Percentiles rank a stretch among this genome's conserved stretches.
Conservation (phyloP, 2,888 invertebrate genomes). For the Miltochrista miniata region DNA sequence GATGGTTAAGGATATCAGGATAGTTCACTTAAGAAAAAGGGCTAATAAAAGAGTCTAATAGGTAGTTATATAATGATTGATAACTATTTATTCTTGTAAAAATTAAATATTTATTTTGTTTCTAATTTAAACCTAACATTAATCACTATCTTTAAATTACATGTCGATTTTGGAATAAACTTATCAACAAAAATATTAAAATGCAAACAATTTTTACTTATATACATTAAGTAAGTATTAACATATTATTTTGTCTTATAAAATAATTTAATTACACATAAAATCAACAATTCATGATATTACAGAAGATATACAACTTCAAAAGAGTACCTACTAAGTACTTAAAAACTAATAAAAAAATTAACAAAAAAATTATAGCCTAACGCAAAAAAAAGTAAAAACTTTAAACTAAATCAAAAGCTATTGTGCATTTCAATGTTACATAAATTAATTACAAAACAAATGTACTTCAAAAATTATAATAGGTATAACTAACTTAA, state of each 20-base stretch:
- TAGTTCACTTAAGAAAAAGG: too few species aligned
- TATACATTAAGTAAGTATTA: too few species aligned
- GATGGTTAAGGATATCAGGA: too few species aligned
- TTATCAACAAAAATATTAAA: slow-evolving; percentile 42
- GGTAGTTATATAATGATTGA: too few species aligned
- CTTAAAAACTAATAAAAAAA: not conserved
- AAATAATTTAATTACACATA: not conserved
- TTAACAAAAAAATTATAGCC: not conserved
- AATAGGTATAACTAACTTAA: too few species aligned
- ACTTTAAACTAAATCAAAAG: not conserved
- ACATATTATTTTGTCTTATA: not conserved
- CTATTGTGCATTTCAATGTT: not conserved
- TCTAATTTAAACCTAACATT: slow-evolving; percentile 34
- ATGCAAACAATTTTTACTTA: slow-evolving; percentile 36
- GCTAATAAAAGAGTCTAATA: too few species aligned
- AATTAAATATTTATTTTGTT: slow-evolving; percentile 43
- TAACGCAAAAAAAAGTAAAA: not conserved
- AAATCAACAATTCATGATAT: not conserved
- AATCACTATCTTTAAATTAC: slow-evolving; percentile 37
- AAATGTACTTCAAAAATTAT: too few species aligned
- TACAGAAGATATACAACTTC: not conserved
- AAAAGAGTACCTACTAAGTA: not conserved
- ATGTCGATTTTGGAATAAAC: slow-evolving; percentile 59
- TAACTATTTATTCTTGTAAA: slow-evolving; percentile 52
- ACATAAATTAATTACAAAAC: too few species aligned